Evolutionary conservation across 1,140 invertebrate genomes (phyloP).

Genomic region (Drosophila baimaii): DNA sequence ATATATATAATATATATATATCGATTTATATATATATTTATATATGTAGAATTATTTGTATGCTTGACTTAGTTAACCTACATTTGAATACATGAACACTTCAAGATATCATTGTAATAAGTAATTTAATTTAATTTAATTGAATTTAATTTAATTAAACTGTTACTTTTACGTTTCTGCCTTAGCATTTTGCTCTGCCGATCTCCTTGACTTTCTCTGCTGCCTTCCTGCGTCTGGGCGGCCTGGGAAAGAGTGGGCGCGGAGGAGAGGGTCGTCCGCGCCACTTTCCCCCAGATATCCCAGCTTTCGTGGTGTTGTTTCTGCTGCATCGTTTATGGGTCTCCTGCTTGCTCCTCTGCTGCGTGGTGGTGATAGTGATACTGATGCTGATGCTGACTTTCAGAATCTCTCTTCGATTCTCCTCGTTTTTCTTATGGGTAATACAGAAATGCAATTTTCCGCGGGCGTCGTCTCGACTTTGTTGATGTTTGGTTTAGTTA

Average conservation of each 20-base stretch:
- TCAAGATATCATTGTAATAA: slow-evolving; percentile 81
- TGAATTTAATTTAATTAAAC: slow-evolving; percentile 77
- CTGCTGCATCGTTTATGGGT: slow-evolving; percentile 31
- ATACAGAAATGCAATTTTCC: slow-evolving; percentile 83
- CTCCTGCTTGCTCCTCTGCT: slow-evolving; percentile 18
- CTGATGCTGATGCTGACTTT: slow-evolving; percentile 36
- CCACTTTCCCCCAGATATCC: slow-evolving; percentile 1
- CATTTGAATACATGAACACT: slow-evolving; percentile 82
- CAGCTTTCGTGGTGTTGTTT: slow-evolving; percentile 20
- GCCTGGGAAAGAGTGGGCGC: background rate
- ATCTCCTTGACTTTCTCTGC: slow-evolving; percentile 23
- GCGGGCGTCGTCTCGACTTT: slow-evolving; percentile 81
- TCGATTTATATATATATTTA: slow-evolving; percentile 45
- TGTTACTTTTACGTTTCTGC: slow-evolving; percentile 47
- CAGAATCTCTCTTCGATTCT: slow-evolving; percentile 6
- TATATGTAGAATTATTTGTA: slow-evolving; percentile 67
- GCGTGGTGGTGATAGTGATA: slow-evolving; percentile 40
- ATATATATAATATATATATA: slow-evolving; percentile 57
- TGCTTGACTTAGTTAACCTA: slow-evolving; percentile 77
- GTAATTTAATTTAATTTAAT: slow-evolving; percentile 71
- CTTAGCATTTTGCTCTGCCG: slow-evolving; percentile 4
- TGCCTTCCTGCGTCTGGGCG: slow-evolving; percentile 1
- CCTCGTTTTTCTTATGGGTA: slow-evolving; percentile 40
- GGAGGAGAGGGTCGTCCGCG: background rate
- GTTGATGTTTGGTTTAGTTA: slow-evolving; percentile 74